These are phyloP conservation scores for Octonoba sinensis DNA, from an alignment of 2,888 invertebrate species.

Conservation along the genomic window DNA sequence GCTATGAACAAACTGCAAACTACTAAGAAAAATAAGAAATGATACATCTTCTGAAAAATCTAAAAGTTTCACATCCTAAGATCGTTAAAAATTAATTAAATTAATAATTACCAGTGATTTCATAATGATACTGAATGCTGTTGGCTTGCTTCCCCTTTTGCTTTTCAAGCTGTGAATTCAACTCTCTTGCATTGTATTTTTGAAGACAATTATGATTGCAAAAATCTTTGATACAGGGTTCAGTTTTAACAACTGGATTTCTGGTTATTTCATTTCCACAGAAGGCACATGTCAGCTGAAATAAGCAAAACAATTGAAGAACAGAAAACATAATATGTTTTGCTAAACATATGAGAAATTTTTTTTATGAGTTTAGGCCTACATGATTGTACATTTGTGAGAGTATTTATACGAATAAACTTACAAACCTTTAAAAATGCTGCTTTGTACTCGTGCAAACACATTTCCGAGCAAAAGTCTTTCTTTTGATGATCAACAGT, in stretches of 20 bases:
- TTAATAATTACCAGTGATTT: constrained; percentile 50
- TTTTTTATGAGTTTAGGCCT: not conserved
- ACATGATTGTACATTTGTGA: not conserved
- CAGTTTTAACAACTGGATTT: constrained; percentile 76
- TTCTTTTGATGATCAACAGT: constrained; percentile 75
- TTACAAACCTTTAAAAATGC: constrained; percentile 80
- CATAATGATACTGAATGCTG: constrained; percentile 59
- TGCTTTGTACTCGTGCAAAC: constrained; percentile 88
- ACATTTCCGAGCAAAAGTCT: constrained; percentile 92
- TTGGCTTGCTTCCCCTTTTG: constrained; percentile 50
- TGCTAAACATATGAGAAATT: not conserved
- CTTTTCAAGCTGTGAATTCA: constrained; percentile 56
- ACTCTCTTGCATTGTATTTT: constrained; percentile 82
- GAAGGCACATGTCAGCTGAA: constrained; percentile 82
- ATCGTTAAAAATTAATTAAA: too few relatives aligned
- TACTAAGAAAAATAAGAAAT: not conserved
- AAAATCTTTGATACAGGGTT: constrained; percentile 80
- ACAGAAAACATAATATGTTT: constrained; percentile 6
- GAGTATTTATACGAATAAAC: not conserved
- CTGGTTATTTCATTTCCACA: constrained; percentile 90
- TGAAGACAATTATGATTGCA: constrained; percentile 87
- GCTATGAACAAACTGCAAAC: too few relatives aligned
- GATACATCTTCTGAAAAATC: not conserved
- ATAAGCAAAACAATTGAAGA: not conserved
- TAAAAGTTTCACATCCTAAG: not conserved